These are phyloP conservation scores for Drosophila fulvimacula DNA, from an alignment of 2,888 invertebrate genomes.

Conservation along the genomic window DNA sequence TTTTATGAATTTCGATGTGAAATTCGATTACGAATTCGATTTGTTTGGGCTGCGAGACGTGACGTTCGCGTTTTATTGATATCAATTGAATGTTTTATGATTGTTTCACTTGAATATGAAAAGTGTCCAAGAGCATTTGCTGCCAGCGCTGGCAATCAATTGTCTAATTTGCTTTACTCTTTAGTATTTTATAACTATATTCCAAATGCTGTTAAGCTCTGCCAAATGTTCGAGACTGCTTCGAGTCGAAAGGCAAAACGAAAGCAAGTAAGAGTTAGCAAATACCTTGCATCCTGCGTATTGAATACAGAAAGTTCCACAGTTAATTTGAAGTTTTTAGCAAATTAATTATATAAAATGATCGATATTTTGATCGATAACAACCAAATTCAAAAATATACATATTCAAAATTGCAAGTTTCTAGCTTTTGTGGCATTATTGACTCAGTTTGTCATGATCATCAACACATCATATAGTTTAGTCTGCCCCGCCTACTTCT, in stretches of 20 bases:
- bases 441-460: too few relatives aligned
- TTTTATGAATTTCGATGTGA: conserved; percentile 19
- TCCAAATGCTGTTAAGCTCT: neutral
- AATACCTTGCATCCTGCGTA: too few relatives aligned
- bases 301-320: too few relatives aligned
- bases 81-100: conserved; percentile 54
- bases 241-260: too few relatives aligned
- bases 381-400: too few relatives aligned
- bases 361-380: too few relatives aligned
- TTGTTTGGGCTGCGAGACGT: conserved; percentile 19
- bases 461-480: too few relatives aligned
- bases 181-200: conserved; percentile 5
- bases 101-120: conserved; percentile 33
- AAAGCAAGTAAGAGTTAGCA: too few relatives aligned
- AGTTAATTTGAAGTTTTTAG: too few relatives aligned
- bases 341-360: too few relatives aligned
- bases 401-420: too few relatives aligned
- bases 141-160: conserved; percentile 4
- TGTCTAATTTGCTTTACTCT: conserved; percentile 8
- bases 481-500: neutral
- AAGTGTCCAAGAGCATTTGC: conserved; percentile 2
- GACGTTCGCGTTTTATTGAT: conserved; percentile 42
- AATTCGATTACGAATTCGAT: conserved; percentile 20
- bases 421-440: too few relatives aligned
- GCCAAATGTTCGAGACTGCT: neutral